These are phyloP conservation scores for Ruditapes philippinarum DNA, from an alignment of 1,140 invertebrate species.

Conservation along the genomic window DNA sequence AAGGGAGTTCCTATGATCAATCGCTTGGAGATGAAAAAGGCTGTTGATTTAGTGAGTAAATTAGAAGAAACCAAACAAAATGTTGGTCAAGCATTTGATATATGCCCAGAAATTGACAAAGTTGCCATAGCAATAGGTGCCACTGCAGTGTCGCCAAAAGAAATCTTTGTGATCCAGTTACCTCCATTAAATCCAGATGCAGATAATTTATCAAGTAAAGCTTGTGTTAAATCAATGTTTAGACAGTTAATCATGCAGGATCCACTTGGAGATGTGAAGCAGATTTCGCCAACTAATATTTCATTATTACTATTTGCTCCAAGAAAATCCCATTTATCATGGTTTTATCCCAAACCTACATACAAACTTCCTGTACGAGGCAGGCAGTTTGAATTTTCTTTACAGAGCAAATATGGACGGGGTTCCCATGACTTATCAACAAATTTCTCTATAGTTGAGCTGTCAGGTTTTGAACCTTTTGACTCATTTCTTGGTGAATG, in stretches of 20 bases:
- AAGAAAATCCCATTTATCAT: conserved; percentile 66
- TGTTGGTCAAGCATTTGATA: conserved; percentile 76
- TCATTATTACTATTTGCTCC: conserved; percentile 75
- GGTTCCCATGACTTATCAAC: conserved; percentile 71
- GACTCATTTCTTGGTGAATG: conserved; percentile 60
- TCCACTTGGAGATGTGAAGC: conserved; percentile 68
- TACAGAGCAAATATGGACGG: conserved; percentile 65
- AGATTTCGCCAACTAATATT: conserved; percentile 74
- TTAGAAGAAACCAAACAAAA: conserved; percentile 74
- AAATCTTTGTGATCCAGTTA: conserved; percentile 78
- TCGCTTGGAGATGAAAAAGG: conserved; percentile 53
- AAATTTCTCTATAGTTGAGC: conserved; percentile 72
- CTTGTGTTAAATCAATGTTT: conserved; percentile 75
- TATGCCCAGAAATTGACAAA: conserved; percentile 78
- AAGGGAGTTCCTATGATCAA: neutral
- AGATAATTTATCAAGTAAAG: conserved; percentile 71
- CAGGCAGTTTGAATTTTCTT: conserved; percentile 68
- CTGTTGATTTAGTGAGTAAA: conserved; percentile 68
- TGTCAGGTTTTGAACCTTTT: conserved; percentile 80
- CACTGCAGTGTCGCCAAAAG: conserved; percentile 81
- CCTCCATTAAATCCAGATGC: conserved; percentile 79
- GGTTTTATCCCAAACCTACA: conserved; percentile 77
- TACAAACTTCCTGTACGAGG: conserved; percentile 74
- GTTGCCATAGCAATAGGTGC: conserved; percentile 77
- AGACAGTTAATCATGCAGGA: conserved; percentile 78